Conservation (phyloP, 2,888 invertebrate genomes). For the Stenodema calcarata region DNA sequence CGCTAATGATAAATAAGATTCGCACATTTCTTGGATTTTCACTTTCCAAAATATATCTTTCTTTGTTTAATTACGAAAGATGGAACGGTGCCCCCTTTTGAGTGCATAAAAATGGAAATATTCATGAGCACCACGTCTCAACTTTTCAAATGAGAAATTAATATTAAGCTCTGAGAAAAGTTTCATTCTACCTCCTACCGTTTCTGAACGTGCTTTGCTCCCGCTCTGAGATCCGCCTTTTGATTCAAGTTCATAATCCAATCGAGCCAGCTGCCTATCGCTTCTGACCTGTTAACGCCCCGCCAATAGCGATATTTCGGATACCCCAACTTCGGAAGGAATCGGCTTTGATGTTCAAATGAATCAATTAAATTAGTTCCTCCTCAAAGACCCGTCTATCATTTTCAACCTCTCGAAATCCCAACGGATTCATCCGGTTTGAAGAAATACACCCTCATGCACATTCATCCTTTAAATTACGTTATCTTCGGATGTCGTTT, state of each 20-base stretch:
- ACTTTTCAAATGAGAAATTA: not conserved
- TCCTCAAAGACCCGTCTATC: not conserved
- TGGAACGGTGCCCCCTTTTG: not conserved
- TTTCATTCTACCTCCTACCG: not conserved
- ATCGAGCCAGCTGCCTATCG: not conserved
- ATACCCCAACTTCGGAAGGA: not conserved
- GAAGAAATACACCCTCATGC: not conserved
- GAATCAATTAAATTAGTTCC: not conserved
- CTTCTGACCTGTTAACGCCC: not conserved
- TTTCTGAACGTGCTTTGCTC: not conserved
- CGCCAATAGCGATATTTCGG: not conserved
- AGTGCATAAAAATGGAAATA: not conserved
- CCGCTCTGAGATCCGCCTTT: not conserved
- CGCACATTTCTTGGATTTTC: not conserved
- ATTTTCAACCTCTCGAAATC: not conserved
- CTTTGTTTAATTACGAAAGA: not conserved
- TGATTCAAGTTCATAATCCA: not conserved
- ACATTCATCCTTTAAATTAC: not conserved
- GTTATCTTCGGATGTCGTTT: not conserved
- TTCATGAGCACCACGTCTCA: not conserved
- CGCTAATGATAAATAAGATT: not conserved
- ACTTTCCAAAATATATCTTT: not conserved
- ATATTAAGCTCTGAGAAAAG: not conserved
- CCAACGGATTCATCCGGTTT: not conserved
- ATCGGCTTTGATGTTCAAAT: not conserved